Base-by-base conservation (phyloP, 2,113 vertebrate genomes). In the Sardina pilchardus region DNA sequence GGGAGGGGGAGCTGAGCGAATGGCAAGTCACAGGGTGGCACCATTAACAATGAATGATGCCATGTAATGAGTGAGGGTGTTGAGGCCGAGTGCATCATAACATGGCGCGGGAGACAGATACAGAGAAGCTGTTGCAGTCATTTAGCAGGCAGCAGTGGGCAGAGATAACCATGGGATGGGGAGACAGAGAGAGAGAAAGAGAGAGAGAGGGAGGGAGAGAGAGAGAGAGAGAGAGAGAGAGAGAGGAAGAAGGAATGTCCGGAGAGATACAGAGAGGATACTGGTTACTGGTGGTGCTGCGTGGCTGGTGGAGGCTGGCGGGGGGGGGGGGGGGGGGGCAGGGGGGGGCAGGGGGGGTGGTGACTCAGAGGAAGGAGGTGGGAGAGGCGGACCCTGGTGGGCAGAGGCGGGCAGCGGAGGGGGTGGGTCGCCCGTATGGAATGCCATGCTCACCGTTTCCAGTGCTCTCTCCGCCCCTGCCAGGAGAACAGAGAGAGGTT, bases 301-400 rank as follows among this genome's bases (percentile, higher is more conserved):
- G 36, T 17, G 36, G 19, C 0, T 47, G 83, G 45, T 30, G 39
- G 71, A 24, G 53, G 39, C 39, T 8, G 78, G 19, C 44, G 21
- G 82, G 21, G 83, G 53, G 4, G 50, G 26, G 19, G 36, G 53
- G 39, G 36, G 53, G 39, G 48, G 16, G 78, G 19, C 44, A 12
- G 82, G 21, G 83, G 53, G 4, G 50, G 26, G 19, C 36, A 82
- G 19, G 36, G 9, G 10, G 19, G n/a, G 19, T 30, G 26, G 7
- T 85, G 85, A 82, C 85, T 86, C 42, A 86, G 53, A 47, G 24
- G 42, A 63, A 21, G 45, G 56, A n/a, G 75, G 50, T 19, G n/a
- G 78, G 48, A 19, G 71, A 81, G 43, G 81, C 24, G 39, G 85
- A 48, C 39, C 36, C 14, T n/a, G 56, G 83, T 84, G 34, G 78